A percentile compares a stretch with the other conserved stretches of the same genome.
Evolutionary conservation across 2,888 invertebrate genomes (phyloP).

Genomic region (Macrosiphum euphorbiae): DNA sequence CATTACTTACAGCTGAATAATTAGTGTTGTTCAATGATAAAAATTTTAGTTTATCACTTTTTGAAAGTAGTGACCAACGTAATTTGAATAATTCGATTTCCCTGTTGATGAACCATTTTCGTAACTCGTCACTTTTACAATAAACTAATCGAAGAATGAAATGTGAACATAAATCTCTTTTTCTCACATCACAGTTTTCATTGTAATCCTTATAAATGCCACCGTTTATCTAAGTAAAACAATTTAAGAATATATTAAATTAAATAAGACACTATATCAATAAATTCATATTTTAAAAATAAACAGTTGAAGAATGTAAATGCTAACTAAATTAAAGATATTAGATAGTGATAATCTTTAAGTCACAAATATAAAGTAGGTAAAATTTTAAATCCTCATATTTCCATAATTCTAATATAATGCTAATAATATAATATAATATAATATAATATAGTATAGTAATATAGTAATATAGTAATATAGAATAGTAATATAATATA

Average conservation of each 20-base stretch:
- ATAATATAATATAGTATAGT: no score
- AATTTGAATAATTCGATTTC: constrained; percentile 92
- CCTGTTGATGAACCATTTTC: constrained; percentile 88
- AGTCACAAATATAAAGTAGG: background rate
- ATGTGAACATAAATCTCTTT: constrained; percentile 91
- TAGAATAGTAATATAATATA: no score
- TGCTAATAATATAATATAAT: no score
- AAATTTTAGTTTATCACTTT: constrained; percentile 78
- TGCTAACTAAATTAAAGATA: background rate
- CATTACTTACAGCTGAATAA: constrained; percentile 70
- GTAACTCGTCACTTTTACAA: constrained; percentile 87
- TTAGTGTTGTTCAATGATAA: constrained; percentile 78
- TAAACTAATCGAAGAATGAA: constrained; percentile 92
- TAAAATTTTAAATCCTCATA: background rate
- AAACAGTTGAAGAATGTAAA: background rate
- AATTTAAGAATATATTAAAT: background rate
- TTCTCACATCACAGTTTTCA: constrained; percentile 77
- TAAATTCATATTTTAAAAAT: background rate
- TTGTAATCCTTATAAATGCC: constrained; percentile 68
- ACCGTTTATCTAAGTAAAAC: constrained; percentile 44
- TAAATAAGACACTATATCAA: background rate
- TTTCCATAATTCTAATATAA: background rate
- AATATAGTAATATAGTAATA: no score
- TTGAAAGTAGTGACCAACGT: constrained; percentile 78
- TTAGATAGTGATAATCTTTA: background rate